Evolutionary conservation across 2,113 vertebrate genomes (phyloP), one percentile per base, ranked within the genome.

Genomic region (Illadopsis cleaveri): DNA sequence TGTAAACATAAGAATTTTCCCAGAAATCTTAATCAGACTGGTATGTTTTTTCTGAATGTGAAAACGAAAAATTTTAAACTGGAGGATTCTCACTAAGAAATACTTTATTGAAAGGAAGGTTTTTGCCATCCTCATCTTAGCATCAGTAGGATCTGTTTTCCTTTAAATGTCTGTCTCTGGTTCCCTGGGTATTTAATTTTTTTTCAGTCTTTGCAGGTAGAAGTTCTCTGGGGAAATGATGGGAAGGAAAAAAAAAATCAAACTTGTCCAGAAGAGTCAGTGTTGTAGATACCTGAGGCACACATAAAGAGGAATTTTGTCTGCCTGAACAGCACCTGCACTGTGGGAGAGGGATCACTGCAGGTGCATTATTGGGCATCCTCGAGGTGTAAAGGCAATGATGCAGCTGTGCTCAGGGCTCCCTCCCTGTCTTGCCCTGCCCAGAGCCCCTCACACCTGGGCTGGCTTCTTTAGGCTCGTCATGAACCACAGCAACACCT

Each of bases 351-450:
- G 45, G 2, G 25, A 25, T 65, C 13, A 2, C 30, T 84, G 54
- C 17, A 6, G 57, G 54, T 19, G 8, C 17, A 0, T 35, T 13
- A 1, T 1, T 37, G n/a, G 11, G 4, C 2, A 2, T 37, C 5
- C 60, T 21, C n/a, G 17, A 3, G n/a, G 54, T 20, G 37, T 9
- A 6, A 48, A 53, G 68, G 27, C 53, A 50, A 57, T 22, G 47
- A 12, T 16, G 6, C 6, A 14, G 42, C 33, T 6, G 3, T 24
- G 57, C 76, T 42, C 5, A 3, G 58, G 33, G 62, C 44, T 71
- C 28, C 57, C 62, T 76, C 13, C 2, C 35, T 37, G 44, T 16
- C 50, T 27, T 35, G 40, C 12, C 80, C 69, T 45, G 30, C 35
- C 23, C 44, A 35, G 68, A 81, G 31, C 80, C 60, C 11, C 27